Evolutionary conservation across 2,797 vertebrate genomes (phyloP), one percentile per base, ranked within the genome.

Genomic region (Oreochromis grahami): DNA sequence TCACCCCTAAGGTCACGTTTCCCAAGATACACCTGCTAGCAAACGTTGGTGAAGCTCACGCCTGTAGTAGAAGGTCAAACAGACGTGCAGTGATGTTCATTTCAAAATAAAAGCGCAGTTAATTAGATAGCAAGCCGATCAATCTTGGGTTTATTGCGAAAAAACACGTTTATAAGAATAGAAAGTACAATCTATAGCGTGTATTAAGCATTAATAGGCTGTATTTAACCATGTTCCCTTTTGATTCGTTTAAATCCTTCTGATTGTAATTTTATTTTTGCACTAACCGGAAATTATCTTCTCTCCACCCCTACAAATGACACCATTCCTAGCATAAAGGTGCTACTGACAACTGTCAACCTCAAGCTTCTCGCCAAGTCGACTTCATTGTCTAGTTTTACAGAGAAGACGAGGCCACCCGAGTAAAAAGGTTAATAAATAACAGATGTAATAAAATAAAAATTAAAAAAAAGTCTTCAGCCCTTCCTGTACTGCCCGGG

Each of bases 311-410:
- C 36, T 36, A 9, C 0, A 52, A 0, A 36, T 91, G 56, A 82
- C 83, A 19, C 10, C 60, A 34, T 21, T 79, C 13, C 17, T 79
- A 86, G 74, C 76, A 89, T 56, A 29, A 78, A 85, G 79, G 72
- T 78, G 89, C 89, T 88, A 58, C 34, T 90, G 90, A 89, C 91
- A 93, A 90, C 87, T 93, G 90, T 88, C 86, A 63, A 90, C 78
- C 80, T 84, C 56, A 14, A 70, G 50, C 5, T 26, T 68, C 17
- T 65, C 21, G 14, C 56, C 76, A 14, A 78, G 34, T 26, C 17
- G 12, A 58, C 52, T 83, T 86, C 17, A 32, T n/a, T 51, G 2
- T 41, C 13, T 19, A 74, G 68, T 76, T 86, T 83, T 5, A 56
- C 45, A 55, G 32, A 14, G 2, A 24, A 17, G 2, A 60, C 1